phyloP scores from a whole-genome alignment of 2,113 vertebrate species.

The Corapipo altera region DNA sequence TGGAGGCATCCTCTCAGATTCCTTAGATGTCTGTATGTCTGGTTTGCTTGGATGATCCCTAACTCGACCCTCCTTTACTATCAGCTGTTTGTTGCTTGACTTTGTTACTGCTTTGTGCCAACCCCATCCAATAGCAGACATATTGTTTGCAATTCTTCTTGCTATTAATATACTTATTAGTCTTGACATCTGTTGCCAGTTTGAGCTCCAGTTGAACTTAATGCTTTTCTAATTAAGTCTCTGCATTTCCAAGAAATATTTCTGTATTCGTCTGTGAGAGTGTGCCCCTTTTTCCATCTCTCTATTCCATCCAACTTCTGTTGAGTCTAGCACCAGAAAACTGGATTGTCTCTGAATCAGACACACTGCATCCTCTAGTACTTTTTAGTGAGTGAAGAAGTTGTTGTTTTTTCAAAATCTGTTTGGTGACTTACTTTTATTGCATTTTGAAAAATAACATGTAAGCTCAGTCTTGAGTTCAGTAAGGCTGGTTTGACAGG shows the following conservation, averaged over 20 bases:
- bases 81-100: background rate
- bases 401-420: background rate
- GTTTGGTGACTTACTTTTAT: background rate
- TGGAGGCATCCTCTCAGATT: background rate
- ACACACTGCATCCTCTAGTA: background rate
- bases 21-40: background rate
- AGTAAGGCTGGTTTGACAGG: background rate
- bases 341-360: background rate
- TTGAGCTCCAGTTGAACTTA: background rate
- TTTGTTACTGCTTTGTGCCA: background rate
- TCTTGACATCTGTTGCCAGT: background rate
- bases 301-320: background rate
- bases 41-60: background rate
- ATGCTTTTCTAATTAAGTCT: background rate
- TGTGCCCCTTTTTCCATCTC: background rate
- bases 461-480: background rate
- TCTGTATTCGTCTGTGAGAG: background rate
- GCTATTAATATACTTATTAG: background rate
- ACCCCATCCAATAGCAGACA: background rate
- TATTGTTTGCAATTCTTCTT: background rate
- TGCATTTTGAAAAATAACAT: background rate
- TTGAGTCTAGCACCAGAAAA: background rate
- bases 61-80: background rate
- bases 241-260: background rate
- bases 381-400: background rate